These are phyloP conservation scores for Xenotilapia flavipinnis DNA, from an alignment of 2,113 vertebrate species.

Conservation along the genomic window DNA sequence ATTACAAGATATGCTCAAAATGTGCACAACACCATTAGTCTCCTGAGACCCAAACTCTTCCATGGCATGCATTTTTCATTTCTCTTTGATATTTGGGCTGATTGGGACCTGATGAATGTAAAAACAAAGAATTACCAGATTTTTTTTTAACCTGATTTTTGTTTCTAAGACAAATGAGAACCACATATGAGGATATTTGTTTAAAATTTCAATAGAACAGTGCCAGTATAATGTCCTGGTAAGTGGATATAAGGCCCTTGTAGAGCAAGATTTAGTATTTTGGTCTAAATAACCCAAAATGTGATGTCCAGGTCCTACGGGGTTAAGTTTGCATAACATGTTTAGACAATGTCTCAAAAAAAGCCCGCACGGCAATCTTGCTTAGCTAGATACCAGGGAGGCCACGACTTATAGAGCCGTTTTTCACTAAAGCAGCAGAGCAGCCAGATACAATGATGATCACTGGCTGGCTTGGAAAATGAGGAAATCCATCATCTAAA, in stretches of 20 bases:
- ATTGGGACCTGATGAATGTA: background rate
- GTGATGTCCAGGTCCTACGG: background rate
- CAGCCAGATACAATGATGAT: background rate
- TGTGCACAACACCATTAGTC: rapidly evolving
- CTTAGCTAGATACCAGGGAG: background rate
- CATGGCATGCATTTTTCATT: background rate
- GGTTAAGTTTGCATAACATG: background rate
- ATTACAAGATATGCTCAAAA: background rate
- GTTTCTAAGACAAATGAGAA: background rate
- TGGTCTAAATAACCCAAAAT: background rate
- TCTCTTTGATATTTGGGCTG: background rate
- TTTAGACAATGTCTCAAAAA: background rate
- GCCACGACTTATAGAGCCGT: background rate
- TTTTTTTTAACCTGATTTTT: background rate
- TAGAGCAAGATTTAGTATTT: background rate
- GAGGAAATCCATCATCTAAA: background rate
- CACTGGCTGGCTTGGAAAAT: background rate
- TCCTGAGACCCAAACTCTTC: rapidly evolving
- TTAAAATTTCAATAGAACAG: background rate
- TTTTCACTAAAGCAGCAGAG: background rate
- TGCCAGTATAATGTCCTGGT: no score
- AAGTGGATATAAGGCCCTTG: no score
- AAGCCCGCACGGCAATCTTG: background rate
- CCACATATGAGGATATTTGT: background rate
- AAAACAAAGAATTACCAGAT: background rate